phyloP scores from a whole-genome alignment of 64 coral and sea anemone species.

The Montipora capricornis region DNA sequence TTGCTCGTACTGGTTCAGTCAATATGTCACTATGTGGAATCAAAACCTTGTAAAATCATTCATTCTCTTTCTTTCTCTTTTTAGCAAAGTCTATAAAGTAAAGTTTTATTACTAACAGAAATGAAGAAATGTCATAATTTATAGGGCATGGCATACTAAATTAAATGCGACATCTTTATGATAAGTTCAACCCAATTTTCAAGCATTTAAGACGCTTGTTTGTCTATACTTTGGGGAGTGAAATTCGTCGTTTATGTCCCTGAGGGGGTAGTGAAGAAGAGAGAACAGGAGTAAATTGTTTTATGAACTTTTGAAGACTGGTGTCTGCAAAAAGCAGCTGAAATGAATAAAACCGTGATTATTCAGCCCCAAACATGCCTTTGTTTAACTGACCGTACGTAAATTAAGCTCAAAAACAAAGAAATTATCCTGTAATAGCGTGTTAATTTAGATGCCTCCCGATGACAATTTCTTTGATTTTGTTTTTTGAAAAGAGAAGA shows the following conservation, averaged over 20 bases:
- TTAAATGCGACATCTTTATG: not conserved
- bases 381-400: conserved; percentile 17
- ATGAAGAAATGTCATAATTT: no score
- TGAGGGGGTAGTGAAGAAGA: not conserved
- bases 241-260: not conserved
- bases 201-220: not conserved
- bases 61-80: no score
- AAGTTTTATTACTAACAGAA: no score
- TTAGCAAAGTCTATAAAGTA: no score
- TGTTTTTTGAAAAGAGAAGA: conserved; percentile 4
- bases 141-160: no score
- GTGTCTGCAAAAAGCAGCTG: not conserved
- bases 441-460: conserved; percentile 16
- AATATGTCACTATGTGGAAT: not conserved
- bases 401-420: conserved; percentile 19
- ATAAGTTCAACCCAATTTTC: not conserved
- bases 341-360: not conserved
- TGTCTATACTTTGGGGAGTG: not conserved
- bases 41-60: no score
- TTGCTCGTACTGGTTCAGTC: not conserved
- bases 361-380: conserved; percentile 28
- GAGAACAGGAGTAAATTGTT: not conserved
- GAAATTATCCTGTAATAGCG: conserved; percentile 25
- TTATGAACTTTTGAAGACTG: conserved; percentile 2
- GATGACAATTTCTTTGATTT: conserved; percentile 2